Evolutionary conservation across 1,140 invertebrate species (phyloP), one percentile per base, ranked within the genome.

Genomic region (Uloborus diversus): DNA sequence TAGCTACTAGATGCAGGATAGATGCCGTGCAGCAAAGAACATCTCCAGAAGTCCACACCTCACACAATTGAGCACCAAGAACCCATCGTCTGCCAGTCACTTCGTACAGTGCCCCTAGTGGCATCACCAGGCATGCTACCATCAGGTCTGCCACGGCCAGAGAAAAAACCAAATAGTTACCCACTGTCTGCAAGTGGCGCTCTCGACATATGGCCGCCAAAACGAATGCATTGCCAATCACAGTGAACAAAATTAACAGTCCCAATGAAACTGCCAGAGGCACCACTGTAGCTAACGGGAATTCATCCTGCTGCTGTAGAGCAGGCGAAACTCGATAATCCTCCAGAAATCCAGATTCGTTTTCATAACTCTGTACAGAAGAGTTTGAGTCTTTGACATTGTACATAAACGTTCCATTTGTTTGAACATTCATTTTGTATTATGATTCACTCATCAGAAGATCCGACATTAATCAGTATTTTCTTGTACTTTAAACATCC

Each of bases 1-100:
- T 97, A 78, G 95, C 95, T 14, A 97, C 94, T n/a, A 98, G 89
- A 88, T 98, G 95, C 11, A 97, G 88, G 83, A 98, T 98, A 32
- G 94, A 95, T 0, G 81, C 73, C 1, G 96, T 97, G 87, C 96
- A 97, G 86, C 95, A 96, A 0, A 97, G 88, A 5, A 97, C 94
- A 85, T 97, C 95, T 66, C 93, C 92, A 5, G 92, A 93, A 13
- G 95, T 95, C 94, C 94, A 97, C 91, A 96, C 94, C 87, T 97
- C 95, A 86, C 95, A 96, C 30, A 96, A 88, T 84, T 92, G 91
- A 0, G 93, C 91, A 28, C 94, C 94, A 53, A 97, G 87, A 76
- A 91, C 92, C 95, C 94, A 96, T 84, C 92, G 90, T 85, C 90
- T 87, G 82, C 88, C 90, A 81, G 88, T 90, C 68, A 94, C 90